Conservation (phyloP, 2,797 vertebrate genomes). For the Pangasius mekongensis region DNA sequence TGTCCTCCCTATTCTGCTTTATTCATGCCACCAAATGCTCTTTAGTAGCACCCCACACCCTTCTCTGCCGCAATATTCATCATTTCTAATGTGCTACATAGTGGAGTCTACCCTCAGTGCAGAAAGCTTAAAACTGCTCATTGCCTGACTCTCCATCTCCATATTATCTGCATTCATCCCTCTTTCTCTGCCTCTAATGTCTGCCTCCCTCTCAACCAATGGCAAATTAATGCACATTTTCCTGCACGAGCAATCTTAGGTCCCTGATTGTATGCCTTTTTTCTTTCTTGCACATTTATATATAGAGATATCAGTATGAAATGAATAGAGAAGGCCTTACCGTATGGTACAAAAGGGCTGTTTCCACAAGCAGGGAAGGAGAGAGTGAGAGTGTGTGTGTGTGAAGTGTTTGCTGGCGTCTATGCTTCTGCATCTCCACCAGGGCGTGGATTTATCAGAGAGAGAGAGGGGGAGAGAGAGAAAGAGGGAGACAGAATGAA, state of each 20-base stretch:
- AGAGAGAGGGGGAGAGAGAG: constrained; percentile 50
- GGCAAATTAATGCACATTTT: constrained; percentile 3
- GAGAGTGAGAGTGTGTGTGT: constrained; percentile 63
- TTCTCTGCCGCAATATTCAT: constrained; percentile 55
- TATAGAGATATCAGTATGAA: constrained; percentile 44
- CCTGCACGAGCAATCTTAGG: neutral
- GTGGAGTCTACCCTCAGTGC: neutral
- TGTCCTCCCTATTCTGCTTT: constrained; percentile 63
- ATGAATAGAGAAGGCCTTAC: constrained; percentile 40
- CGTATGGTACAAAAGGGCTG: constrained; percentile 34
- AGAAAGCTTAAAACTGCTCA: neutral
- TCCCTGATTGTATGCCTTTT: neutral
- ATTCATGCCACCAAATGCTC: neutral
- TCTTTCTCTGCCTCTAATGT: constrained; percentile 31
- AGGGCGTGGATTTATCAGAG: constrained; percentile 74
- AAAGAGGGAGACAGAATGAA: constrained; percentile 3
- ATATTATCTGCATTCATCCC: constrained; percentile 43
- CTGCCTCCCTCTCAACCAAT: constrained; percentile 55
- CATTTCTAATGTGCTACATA: neutral
- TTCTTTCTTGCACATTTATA: neutral
- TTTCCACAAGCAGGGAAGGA: constrained; percentile 56
- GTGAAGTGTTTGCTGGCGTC: constrained; percentile 69
- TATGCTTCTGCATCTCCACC: constrained; percentile 65
- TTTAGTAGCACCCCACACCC: neutral
- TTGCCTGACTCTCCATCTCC: neutral